Base-by-base conservation (phyloP, 2,888 invertebrate species). In the Rhagonycha lutea region DNA sequence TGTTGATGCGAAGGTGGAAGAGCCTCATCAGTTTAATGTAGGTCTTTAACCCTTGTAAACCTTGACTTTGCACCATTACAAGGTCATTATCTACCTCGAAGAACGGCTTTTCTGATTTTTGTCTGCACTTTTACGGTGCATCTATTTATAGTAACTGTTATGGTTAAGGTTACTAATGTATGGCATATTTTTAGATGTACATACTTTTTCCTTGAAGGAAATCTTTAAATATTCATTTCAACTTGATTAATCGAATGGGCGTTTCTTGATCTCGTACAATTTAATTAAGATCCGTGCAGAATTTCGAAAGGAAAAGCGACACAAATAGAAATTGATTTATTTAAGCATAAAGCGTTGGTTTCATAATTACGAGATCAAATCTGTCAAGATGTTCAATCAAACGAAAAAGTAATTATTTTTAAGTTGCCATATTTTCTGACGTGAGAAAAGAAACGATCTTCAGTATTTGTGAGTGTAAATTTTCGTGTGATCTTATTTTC, bases 11-110 rank as follows among this genome's bases (percentile, higher is more conserved):
- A 73, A 73, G 69, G 73, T 73, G 69, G 73, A 68, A 61, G 26
- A 24, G 47, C 7, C 47, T 47, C 72, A 67, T 65, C 14, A 47
- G 67, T 72, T 65, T 61, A 29, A 69, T 68, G 61, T 73, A 24
- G 76, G 76, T 76, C 76, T 76, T 73, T 73, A 73, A 76, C 76
- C 76, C 68, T 69, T 23, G 18, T 14, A 67, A 60, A 68, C 73
- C 73, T 76, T 76, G 76, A 73, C 73, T 76, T 76, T 73, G 63
- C 73, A 73, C 32, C 62, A 62, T 29, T 23, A 29, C 75, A 76
- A 76, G 76, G 76, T 70, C 76, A 73, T 62, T 68, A 73, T 70
- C 68, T 62, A 65, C 24, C 63, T 24, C 63, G 24, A 26, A n/a
- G 26, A 65, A 65, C 24, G 23, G 63, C 63, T 24, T 24, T 65